These are phyloP conservation scores for Cyprinella venusta DNA, from an alignment of 2,797 vertebrate genomes.

Conservation along the genomic window DNA sequence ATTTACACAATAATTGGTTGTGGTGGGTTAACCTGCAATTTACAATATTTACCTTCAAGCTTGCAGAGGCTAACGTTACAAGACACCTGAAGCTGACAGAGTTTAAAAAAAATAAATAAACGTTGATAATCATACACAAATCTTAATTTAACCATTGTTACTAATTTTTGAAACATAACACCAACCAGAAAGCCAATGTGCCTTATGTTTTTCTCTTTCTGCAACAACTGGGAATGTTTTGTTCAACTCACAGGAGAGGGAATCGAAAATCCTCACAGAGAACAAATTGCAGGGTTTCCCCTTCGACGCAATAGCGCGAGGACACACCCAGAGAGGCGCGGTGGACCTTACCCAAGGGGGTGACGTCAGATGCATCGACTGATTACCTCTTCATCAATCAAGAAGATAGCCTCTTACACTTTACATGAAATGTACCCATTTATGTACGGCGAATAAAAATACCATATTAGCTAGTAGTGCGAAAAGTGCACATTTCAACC, in stretches of 20 bases:
- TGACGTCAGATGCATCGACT: constrained; percentile 70
- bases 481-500: not conserved
- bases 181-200: not conserved
- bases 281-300: constrained; percentile 76
- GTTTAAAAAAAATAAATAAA: not conserved
- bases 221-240: constrained; percentile 59
- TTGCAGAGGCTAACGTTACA: not conserved
- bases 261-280: constrained; percentile 64
- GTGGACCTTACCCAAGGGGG: constrained; percentile 60
- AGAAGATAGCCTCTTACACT: constrained; percentile 20
- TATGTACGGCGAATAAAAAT: not conserved
- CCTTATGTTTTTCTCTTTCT: not conserved
- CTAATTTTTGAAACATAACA: not conserved
- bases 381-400: constrained; percentile 49
- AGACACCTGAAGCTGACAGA: not conserved
- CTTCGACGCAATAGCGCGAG: constrained; percentile 74
- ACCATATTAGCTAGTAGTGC: not conserved
- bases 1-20: too few species aligned
- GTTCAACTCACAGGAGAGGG: constrained; percentile 72
- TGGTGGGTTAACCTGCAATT: too few species aligned
- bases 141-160: not conserved
- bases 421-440: constrained; percentile 11
- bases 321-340: constrained; percentile 75
- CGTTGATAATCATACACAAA: not conserved
- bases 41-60: not conserved